Conservation (phyloP, 2,113 vertebrate species). For the Xiphias gladius region DNA sequence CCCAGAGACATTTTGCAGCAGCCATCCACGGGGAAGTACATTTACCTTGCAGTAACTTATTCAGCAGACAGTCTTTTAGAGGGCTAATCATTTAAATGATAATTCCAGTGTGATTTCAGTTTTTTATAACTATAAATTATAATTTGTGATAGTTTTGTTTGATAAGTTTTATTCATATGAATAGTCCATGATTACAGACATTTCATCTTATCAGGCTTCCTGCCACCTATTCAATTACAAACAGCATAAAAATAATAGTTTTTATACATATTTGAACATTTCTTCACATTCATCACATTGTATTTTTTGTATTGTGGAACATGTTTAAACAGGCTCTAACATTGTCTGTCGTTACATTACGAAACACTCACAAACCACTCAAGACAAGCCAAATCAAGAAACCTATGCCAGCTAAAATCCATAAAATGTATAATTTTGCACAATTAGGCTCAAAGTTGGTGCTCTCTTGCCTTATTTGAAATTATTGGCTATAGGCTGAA, state of each 20-base stretch:
- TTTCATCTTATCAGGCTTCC: constrained; percentile 9
- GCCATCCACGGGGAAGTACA: constrained; percentile 50
- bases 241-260: not conserved
- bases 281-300: not conserved
- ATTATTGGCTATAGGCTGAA: not conserved
- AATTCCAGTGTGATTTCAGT: constrained; percentile 1
- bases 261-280: constrained; percentile 6
- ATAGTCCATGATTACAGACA: constrained; percentile 5
- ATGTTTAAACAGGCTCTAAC: no score
- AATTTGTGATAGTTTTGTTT: constrained; percentile 12
- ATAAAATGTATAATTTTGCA: not conserved
- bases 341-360: no score
- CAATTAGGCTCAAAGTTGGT: not conserved
- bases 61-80: constrained; percentile 48
- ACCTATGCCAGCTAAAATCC: not conserved
- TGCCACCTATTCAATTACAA: constrained; percentile 2
- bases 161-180: not conserved
- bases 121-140: not conserved
- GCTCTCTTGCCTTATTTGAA: not conserved
- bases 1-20: constrained; percentile 65
- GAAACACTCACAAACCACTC: not conserved
- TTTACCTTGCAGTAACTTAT: constrained; percentile 58
- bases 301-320: not conserved
- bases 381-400: not conserved
- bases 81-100: constrained; percentile 33